Percentiles rank a stretch among this genome's conserved stretches.
Conservation (phyloP, 2,888 invertebrate genomes). For the Lordiphosa fenestrarum region DNA sequence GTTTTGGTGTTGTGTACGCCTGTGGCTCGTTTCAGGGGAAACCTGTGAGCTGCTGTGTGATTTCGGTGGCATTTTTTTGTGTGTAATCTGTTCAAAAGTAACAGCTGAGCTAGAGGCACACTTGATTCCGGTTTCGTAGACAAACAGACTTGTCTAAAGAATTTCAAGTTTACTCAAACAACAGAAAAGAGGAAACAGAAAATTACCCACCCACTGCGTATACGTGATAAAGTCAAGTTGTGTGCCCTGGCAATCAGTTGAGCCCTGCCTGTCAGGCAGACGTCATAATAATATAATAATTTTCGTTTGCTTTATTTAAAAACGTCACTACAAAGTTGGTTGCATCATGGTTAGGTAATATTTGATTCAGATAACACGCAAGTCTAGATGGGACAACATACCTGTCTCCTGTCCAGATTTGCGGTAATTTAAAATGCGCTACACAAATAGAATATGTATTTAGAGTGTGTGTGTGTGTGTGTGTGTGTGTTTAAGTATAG, state of each 20-base stretch:
- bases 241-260: conserved; percentile 20
- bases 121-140: too few relatives aligned
- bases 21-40: too few relatives aligned
- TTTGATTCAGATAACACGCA: conserved; percentile 66
- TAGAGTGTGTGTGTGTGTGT: conserved; percentile 17
- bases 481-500: conserved; percentile 6
- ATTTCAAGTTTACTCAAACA: too few relatives aligned
- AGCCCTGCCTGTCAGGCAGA: not conserved
- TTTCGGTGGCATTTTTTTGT: too few relatives aligned
- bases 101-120: too few relatives aligned
- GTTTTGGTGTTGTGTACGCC: too few relatives aligned
- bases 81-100: too few relatives aligned
- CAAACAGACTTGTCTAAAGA: too few relatives aligned
- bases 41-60: too few relatives aligned
- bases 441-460: conserved; percentile 55
- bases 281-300: conserved; percentile 53
- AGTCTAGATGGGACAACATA: conserved; percentile 34
- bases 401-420: conserved; percentile 26
- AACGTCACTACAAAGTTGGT: conserved; percentile 77
- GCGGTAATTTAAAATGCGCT: conserved; percentile 56
- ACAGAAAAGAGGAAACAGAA: not conserved
- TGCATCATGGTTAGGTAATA: conserved; percentile 63
- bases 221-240: conserved; percentile 21
- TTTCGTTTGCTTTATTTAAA: conserved; percentile 70
- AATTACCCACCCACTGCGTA: conserved; percentile 17